Base-by-base conservation (phyloP, 2,888 invertebrate species). In the Arrhopalites spinosus region DNA sequence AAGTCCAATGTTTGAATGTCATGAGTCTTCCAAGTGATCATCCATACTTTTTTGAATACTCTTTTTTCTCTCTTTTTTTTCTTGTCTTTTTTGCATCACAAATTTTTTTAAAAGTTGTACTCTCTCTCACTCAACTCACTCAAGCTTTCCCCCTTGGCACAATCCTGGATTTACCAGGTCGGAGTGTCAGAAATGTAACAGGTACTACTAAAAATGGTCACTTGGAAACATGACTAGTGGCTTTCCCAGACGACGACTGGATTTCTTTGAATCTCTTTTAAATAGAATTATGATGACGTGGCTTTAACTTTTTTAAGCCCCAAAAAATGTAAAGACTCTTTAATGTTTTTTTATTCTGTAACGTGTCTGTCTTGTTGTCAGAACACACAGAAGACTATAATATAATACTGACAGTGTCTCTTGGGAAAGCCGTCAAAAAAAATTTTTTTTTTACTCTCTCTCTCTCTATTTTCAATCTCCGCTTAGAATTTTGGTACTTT, bases 21-120 rank as follows among this genome's bases (percentile, higher is more conserved):
- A 71, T 61, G 50, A 77, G 79, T 74, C 80, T 11, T 36, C 36
- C 81, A 83, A 83, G 81, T 83, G 81, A 78, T 81, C 79, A 81
- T 53, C 43, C 43, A 71, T 61, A 63, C 61, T 59, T 71, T 71
- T 70, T 70, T 30, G 17, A 53, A 50, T 50, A n/a, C 2, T 30
- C 63, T 72, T 63, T 29, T 43, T 43, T 61, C 71, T 72, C 71
- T 72, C 47, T 72, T 61, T 64, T 47, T 72, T 47, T 36, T 56
- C 23, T 53, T 61, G 63, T 70, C 27, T 20, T 59, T 78, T 80
- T 76, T 63, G 71, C 76, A 68, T 76, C 73, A 59, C 23, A 27
- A 75, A n/a, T n/a, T n/a, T n/a, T 76, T 70, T 70, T 64, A 69
- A 74, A 61, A 56, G 74, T 43, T 71, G 69, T 73, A 74, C 67